phyloP scores from a whole-genome alignment of 2,113 vertebrate genomes.

The Lethenteron camtschaticum region DNA sequence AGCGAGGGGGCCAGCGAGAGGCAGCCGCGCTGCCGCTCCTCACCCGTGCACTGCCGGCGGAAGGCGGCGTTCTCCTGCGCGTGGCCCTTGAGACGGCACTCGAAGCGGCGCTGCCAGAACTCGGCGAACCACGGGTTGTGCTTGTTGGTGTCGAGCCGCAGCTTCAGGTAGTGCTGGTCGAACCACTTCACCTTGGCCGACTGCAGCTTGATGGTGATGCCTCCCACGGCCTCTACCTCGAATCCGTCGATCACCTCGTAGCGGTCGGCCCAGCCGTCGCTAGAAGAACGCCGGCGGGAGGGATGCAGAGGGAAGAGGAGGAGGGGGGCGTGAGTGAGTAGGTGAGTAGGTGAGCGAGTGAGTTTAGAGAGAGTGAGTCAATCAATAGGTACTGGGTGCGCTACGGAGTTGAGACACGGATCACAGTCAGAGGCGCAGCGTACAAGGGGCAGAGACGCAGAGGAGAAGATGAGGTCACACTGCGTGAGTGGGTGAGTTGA shows the following conservation, averaged over 20 bases:
- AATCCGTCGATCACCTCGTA: slow-evolving; percentile 93
- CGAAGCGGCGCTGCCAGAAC: slow-evolving; percentile 96
- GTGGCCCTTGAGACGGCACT: slow-evolving; percentile 68
- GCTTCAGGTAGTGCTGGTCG: slow-evolving; percentile 77
- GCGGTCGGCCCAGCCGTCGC: slow-evolving; percentile 93
- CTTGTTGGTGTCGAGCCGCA: slow-evolving; percentile 58
- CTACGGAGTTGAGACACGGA: too few relatives aligned
- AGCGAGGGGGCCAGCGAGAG: too few relatives aligned
- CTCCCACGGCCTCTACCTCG: slow-evolving; percentile 75
- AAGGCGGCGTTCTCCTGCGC: slow-evolving; percentile 63
- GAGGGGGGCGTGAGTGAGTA: too few relatives aligned
- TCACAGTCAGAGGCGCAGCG: too few relatives aligned
- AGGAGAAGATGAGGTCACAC: too few relatives aligned
- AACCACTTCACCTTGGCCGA: slow-evolving; percentile 67
- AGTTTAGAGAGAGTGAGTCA: too few relatives aligned
- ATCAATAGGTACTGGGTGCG: too few relatives aligned
- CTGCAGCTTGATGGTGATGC: slow-evolving; percentile 92
- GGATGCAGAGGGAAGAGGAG: too few relatives aligned
- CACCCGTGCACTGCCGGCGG: slow-evolving; percentile 70
- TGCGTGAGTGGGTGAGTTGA: too few relatives aligned
- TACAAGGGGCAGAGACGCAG: too few relatives aligned
- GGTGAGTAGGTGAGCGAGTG: too few relatives aligned
- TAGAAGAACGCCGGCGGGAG: slow-evolving; percentile 12
- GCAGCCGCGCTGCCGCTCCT: too few relatives aligned
- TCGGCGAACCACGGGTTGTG: slow-evolving; percentile 92